Evolutionary conservation across 1,140 invertebrate genomes (phyloP).

Genomic region (Theocolax elegans): DNA sequence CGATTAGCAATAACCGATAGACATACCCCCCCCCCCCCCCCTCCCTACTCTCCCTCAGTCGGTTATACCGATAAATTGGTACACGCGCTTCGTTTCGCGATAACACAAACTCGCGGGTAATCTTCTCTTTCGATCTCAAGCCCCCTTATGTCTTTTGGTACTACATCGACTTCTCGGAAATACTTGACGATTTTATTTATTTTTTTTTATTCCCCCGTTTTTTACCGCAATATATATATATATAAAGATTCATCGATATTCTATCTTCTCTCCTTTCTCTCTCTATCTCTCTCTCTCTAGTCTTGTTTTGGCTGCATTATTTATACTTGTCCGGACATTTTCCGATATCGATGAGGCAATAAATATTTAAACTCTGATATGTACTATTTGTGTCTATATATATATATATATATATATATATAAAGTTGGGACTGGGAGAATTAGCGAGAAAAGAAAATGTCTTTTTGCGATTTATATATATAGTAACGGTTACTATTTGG

Average conservation of each 20-base stretch:
- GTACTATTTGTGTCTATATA: neutral
- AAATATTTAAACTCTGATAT: neutral
- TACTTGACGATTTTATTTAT: too few relatives aligned
- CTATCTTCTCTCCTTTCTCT: neutral
- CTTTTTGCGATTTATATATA: too few relatives aligned
- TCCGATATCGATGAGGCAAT: constrained; percentile 6
- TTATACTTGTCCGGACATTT: neutral
- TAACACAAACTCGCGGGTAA: constrained; percentile 2
- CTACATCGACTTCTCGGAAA: too few relatives aligned
- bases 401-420: too few relatives aligned
- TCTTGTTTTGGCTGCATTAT: neutral
- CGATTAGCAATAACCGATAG: constrained; percentile 61
- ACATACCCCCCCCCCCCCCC: constrained; percentile 39
- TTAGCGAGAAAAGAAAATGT: neutral
- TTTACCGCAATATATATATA: neutral
- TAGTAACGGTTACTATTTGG: too few relatives aligned
- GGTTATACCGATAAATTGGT: constrained; percentile 57
- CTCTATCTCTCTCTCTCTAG: too few relatives aligned
- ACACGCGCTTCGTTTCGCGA: constrained; percentile 48
- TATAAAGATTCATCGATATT: neutral
- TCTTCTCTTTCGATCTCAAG: neutral
- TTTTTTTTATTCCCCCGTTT: neutral
- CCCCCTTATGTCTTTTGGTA: too few relatives aligned
- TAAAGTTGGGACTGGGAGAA: neutral
- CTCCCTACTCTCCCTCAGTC: constrained; percentile 19